Conservation (phyloP, 2,113 vertebrate species). For the Chiloscyllium plagiosum region DNA sequence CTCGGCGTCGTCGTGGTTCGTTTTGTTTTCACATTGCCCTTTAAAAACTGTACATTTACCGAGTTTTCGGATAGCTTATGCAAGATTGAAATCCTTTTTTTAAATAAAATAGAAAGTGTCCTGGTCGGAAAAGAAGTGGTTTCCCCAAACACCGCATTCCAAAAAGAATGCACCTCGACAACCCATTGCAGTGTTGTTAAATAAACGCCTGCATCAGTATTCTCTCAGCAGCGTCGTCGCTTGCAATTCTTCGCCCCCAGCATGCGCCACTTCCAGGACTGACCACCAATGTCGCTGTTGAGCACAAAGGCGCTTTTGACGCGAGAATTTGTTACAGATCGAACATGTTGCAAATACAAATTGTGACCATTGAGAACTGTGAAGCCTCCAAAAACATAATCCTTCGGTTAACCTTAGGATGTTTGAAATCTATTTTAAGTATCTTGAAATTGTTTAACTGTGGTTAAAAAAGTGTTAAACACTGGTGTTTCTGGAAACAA, state of each 20-base stretch:
- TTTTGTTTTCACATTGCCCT: not conserved
- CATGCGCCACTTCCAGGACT: not conserved
- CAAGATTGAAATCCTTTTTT: no score
- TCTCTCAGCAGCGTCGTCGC: not conserved
- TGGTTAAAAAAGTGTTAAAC: not conserved
- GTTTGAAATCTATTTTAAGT: not conserved
- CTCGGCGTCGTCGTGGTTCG: no score
- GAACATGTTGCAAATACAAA: not conserved
- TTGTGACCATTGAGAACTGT: not conserved
- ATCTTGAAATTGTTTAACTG: not conserved
- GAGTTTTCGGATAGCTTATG: no score
- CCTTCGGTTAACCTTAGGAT: not conserved
- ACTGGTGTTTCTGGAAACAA: not conserved
- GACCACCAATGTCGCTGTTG: not conserved
- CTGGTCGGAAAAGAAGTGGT: not conserved
- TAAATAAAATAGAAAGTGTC: not conserved
- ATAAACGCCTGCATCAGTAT: not conserved
- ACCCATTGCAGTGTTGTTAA: not conserved
- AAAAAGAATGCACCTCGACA: not conserved
- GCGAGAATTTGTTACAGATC: not conserved
- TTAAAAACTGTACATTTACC: no score
- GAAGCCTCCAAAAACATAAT: not conserved
- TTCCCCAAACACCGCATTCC: not conserved
- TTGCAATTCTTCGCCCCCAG: not conserved
- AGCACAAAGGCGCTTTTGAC: not conserved